Conservation (phyloP, 2,888 invertebrate species). For the Malacosoma neustria region DNA sequence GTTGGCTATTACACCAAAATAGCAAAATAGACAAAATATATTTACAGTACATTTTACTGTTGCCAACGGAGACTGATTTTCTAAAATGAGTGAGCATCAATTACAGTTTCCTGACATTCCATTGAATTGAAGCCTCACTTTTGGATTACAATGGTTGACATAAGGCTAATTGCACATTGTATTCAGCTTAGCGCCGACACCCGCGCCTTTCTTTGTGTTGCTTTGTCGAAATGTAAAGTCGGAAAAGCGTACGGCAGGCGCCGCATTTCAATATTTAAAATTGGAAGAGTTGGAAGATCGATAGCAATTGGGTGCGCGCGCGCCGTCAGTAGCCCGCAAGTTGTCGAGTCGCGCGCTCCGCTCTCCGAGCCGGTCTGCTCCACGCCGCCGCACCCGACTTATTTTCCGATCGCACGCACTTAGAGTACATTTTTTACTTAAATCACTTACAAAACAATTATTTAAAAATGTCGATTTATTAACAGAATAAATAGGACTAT, state of each 20-base stretch:
- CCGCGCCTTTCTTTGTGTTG: not conserved
- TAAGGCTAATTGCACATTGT: not conserved
- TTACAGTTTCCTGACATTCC: not conserved
- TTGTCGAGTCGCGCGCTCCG: slow-evolving; percentile 61
- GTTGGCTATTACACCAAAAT: no score
- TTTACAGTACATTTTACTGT: no score
- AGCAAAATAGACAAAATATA: no score
- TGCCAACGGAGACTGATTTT: no score
- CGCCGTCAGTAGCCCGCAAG: slow-evolving; percentile 63
- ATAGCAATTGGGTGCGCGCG: slow-evolving; percentile 39
- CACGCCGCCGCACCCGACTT: slow-evolving; percentile 37
- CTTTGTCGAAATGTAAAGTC: slow-evolving; percentile 17
- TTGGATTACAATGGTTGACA: not conserved
- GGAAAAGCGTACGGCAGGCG: slow-evolving; percentile 45
- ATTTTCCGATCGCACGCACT: slow-evolving; percentile 39
- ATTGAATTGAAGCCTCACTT: not conserved
- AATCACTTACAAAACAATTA: slow-evolving; percentile 16
- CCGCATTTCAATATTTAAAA: slow-evolving; percentile 50
- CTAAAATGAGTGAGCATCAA: not conserved
- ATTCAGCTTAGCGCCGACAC: not conserved
- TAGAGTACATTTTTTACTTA: slow-evolving; percentile 10
- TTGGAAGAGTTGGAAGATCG: slow-evolving; percentile 50
- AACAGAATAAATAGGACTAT: slow-evolving; percentile 25
- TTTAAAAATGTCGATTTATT: slow-evolving; percentile 32
- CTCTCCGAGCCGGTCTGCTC: slow-evolving; percentile 39